Evolutionary conservation across 2,797 vertebrate species (phyloP), one percentile per base, ranked within the genome.

Genomic region (Argyrosomus regius): DNA sequence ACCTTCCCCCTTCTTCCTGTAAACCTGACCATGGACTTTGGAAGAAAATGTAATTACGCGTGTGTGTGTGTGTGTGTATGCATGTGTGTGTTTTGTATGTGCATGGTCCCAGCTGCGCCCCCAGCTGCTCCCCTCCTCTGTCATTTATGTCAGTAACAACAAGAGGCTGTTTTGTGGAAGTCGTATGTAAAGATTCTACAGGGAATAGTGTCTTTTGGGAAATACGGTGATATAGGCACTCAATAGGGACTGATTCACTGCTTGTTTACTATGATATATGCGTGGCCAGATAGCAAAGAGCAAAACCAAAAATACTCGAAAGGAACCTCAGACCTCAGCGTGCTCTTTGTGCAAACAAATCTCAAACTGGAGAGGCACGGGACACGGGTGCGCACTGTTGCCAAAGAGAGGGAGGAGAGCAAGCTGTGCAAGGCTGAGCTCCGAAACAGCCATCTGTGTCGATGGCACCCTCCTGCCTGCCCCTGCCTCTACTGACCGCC

Each of bases 391-490:
- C 69, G 5, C 65, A 45, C 74, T 41, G 57, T 24, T 60, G 74
- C 75, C 71, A 87, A 79, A 63, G 63, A 31, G 77, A 80, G 66
- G 82, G 77, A 82, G 75, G 85, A 85, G 71, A 77, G 49, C 80
- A 84, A 62, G 72, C 79, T 87, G 84, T 75, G 62, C 75, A 14
- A 16, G 80, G 74, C 81, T 75, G 52, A 75, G 77, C 80, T 79
- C 80, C 78, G 57, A 69, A 83, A 83, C 70, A 56, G 71, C 92
- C 94, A 94, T 94, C 94, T 94, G 94, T 81, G 84, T 77, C 68
- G 52, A 56, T 72, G 68, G 70, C 65, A 59, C 62, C 78, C 72
- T 43, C 64, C 86, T 68, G 45, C 75, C 35, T 39, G 35, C 8
- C 53, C 53, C 82, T 63, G 65, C 69, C 86, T 79, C 74, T 48